Base-by-base conservation (phyloP, 1,140 invertebrate genomes). In the Apis florea region DNA sequence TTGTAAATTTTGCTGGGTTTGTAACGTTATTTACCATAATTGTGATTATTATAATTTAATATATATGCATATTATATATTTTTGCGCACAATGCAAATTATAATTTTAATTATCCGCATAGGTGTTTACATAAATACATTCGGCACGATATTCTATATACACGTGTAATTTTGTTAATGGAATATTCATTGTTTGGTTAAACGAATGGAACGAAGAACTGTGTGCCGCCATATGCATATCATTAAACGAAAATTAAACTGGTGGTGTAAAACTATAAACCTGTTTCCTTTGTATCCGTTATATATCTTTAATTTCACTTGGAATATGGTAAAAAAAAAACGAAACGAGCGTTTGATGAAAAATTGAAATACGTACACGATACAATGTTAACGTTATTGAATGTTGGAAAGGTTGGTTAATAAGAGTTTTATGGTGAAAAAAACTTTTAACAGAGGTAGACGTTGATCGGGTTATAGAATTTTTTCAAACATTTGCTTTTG, bases 391-490 rank as follows among this genome's bases (percentile, higher is more conserved):
- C 10, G n/a, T 49, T n/a, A 13, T 24, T n/a, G 24, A 51, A 26
- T 69, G 24, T 51, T 51, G 4, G 24, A 24, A 24, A 69, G n/a
- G n/a, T n/a, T 12, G 10, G 40, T 10, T 8, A 6, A 11, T 17
- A 10, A 17, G 49, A 49, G 13, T 47, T 69, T 51, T 6, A n/a
- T n/a, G 40, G 4, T 9, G 1, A 13, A 24, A n/a, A 5, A 40
- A 67, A 40, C 31, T 40, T 40, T 40, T 40, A 40, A 40, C 31
- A 40, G 31, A 40, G 31, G 12, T 11, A 24, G 47, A 9, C 24
- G 47, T 15, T 69, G 51, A 69, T 69, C 67, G 67, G 67, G 24
- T 49, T 49, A 69, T 19, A 26, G n/a, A 24, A 69, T 69, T 69
- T 69, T 69, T 69, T 69, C 40, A 51, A 8, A 8, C 15, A 24